Evolutionary conservation across 2,113 vertebrate genomes (phyloP).

Genomic region (Trichechus manatus): DNA sequence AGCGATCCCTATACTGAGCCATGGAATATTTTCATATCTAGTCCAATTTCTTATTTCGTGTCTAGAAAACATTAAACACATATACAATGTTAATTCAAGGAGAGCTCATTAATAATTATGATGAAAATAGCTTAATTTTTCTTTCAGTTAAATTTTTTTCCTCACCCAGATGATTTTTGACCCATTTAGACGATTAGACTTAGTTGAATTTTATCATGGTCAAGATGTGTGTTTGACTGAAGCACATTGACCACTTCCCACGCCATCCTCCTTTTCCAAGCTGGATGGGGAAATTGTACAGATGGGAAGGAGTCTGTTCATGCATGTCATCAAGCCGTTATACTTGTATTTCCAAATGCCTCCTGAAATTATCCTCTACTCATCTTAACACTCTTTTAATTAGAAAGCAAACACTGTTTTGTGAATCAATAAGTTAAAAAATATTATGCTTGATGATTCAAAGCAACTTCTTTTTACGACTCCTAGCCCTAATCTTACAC

Average conservation of each 20-base stretch:
- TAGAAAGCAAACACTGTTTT: slow-evolving; percentile 3
- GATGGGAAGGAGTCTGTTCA: neutral
- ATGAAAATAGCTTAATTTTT: slow-evolving; percentile 33
- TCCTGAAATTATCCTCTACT: neutral
- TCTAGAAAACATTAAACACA: slow-evolving; percentile 8
- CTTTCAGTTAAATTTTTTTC: neutral
- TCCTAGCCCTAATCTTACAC: neutral
- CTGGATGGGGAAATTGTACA: neutral
- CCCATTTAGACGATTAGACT: neutral
- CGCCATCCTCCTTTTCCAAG: neutral
- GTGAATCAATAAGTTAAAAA: neutral
- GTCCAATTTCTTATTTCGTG: neutral
- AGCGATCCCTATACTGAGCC: neutral
- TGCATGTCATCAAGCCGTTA: neutral
- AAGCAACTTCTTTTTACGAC: neutral
- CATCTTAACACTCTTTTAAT: neutral
- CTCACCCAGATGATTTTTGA: neutral
- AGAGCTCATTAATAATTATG: neutral
- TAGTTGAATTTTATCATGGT: neutral
- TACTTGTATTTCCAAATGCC: neutral
- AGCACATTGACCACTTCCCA: neutral
- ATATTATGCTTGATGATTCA: neutral
- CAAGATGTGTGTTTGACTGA: neutral
- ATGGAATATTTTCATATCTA: neutral
- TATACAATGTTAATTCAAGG: neutral